A percentile compares a stretch with the other conserved stretches of the same genome.
These are phyloP conservation scores for Anthophora plumipes DNA, from an alignment of 2,888 invertebrate genomes.

Conservation along the genomic window DNA sequence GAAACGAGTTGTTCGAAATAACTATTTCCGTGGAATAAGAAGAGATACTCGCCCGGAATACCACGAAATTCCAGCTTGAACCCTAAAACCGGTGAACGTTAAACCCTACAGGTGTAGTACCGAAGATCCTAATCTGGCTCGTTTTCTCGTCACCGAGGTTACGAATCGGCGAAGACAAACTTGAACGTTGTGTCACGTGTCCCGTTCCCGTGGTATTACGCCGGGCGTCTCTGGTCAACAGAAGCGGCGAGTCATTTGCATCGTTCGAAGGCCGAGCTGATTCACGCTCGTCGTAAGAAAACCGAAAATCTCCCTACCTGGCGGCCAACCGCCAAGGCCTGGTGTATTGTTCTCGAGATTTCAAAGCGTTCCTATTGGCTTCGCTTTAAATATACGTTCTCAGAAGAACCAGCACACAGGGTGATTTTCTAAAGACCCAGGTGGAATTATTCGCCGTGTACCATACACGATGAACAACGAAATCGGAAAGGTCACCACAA, in stretches of 20 bases:
- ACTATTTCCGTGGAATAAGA: constrained; percentile 15
- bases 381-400: neutral
- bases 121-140: neutral
- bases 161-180: neutral
- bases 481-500: constrained; percentile 40
- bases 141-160: neutral
- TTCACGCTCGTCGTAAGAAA: constrained; percentile 16
- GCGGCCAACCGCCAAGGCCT: neutral
- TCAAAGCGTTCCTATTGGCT: neutral
- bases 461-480: neutral
- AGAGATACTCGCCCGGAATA: constrained; percentile 9
- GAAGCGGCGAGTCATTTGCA: constrained; percentile 19
- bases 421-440: constrained; percentile 11
- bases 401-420: neutral
- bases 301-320: constrained; percentile 41
- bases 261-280: constrained; percentile 33
- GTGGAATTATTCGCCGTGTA: neutral
- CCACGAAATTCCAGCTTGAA: neutral
- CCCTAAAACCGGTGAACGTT: neutral
- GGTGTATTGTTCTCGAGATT: constrained; percentile 9
- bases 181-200: constrained; percentile 13
- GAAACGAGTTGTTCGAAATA: neutral
- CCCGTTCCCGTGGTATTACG: constrained; percentile 6
- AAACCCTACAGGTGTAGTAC: neutral
- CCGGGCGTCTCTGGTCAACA: constrained; percentile 2